Evolutionary conservation across 2,113 vertebrate genomes (phyloP), one percentile per base, ranked within the genome.

Genomic region (Catharus fuscescens): DNA sequence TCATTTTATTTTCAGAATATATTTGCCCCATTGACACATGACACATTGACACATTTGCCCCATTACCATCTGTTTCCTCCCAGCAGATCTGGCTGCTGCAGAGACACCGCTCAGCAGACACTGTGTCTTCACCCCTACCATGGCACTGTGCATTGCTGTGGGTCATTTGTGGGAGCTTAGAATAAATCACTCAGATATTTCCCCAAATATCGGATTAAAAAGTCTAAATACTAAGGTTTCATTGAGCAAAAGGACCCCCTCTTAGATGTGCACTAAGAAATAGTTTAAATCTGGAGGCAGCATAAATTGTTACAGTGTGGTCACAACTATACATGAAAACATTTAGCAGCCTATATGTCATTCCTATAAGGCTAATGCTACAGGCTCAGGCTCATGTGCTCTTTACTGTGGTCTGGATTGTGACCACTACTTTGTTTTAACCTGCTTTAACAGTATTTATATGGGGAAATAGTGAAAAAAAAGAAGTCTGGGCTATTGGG

Each of bases 81-180:
- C 24, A 42, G 36, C 4, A 79, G 56, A 38, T 21, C 56, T 18
- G 47, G 38, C 32, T 52, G 20, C 44, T 52, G 66, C 31, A 78
- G 53, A 57, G 25, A 15, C 0, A 1, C 8, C 65, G 6, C 32
- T 77, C 32, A 38, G 31, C 31, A 82, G 42, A 40, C 19, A 5
- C 5, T 8, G 5, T 0, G 4, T 54, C 16, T 45, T 73, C 31
- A 8, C n/a, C 13, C 34, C 34, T 54, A 2, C 40, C 4, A 1
- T 18, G 17, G 12, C 61, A 32, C 3, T 20, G n/a, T 20, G n/a
- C 12, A 9, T 50, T 50, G 16, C 20, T 54, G 2, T 9, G 3
- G 20, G n/a, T 88, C 42, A 21, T 16, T 73, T 14, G 6, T 26
- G 26, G 8, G 12, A 88, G 32, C 26, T 45, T 0, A 0, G 17